Conservation (phyloP, 2,888 invertebrate species). For the Xylophagus ater region DNA sequence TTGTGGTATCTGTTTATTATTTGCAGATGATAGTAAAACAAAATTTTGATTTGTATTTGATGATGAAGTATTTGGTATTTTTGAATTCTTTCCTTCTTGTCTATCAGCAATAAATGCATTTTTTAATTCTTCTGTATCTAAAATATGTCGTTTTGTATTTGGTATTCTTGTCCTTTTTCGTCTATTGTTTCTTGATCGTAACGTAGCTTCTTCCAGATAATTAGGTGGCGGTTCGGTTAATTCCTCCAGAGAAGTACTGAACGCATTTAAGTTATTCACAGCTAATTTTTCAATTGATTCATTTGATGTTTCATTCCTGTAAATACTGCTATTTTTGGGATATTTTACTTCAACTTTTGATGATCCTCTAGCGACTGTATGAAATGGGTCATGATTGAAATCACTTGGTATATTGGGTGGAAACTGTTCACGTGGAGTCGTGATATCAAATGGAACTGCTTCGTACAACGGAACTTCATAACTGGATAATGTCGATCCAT, state of each 20-base stretch:
- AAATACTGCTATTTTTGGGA: not conserved
- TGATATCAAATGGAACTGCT: slow-evolving; percentile 28
- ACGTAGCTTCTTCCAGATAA: slow-evolving; percentile 13
- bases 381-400: slow-evolving; percentile 16
- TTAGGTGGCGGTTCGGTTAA: slow-evolving; percentile 9
- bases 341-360: slow-evolving; percentile 11
- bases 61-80: not conserved
- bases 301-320: not conserved
- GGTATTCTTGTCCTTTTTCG: slow-evolving; percentile 22
- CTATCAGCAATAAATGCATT: slow-evolving; percentile 28
- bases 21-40: not conserved
- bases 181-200: slow-evolving; percentile 19
- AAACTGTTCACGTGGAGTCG: slow-evolving; percentile 27
- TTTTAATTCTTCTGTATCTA: slow-evolving; percentile 32
- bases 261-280: slow-evolving; percentile 7
- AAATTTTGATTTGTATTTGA: not conserved
- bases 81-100: not conserved
- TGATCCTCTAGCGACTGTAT: slow-evolving; percentile 12
- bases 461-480: slow-evolving; percentile 39
- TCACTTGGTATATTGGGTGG: slow-evolving; percentile 25
- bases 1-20: not conserved
- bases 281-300: not conserved
- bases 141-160: slow-evolving; percentile 26
- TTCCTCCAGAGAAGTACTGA: slow-evolving; percentile 7
- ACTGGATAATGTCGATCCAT: slow-evolving; percentile 34